A percentile compares a stretch with the other conserved stretches of the same genome.
These are phyloP conservation scores for Prunella himalayana DNA, from an alignment of 2,113 vertebrate species.

Conservation along the genomic window DNA sequence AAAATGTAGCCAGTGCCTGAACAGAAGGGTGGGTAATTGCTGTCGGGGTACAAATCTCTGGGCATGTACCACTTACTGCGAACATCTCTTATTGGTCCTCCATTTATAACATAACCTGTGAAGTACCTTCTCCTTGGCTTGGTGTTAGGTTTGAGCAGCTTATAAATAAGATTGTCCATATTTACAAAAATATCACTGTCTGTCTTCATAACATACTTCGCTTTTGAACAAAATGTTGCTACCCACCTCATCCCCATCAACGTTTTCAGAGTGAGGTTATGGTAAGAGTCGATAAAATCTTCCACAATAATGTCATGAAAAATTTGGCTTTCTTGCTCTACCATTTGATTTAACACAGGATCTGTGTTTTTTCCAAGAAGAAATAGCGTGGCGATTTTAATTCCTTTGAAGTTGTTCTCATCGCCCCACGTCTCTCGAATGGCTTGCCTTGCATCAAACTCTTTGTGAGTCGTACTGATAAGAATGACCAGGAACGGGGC, in stretches of 20 bases:
- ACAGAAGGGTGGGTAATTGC: conserved; percentile 96
- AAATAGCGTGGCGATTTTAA: conserved; percentile 90
- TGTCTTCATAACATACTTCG: conserved; percentile 98
- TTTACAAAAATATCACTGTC: conserved; percentile 99
- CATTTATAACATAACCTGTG: conserved; percentile 95
- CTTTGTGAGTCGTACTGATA: conserved; percentile 96
- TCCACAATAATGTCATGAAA: conserved; percentile 98
- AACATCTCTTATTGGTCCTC: conserved; percentile 95
- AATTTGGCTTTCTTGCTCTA: conserved; percentile 98
- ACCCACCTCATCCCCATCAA: conserved; percentile 99
- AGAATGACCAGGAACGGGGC: conserved; percentile 94
- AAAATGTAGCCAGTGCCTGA: conserved; percentile 98
- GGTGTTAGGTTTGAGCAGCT: conserved; percentile 92
- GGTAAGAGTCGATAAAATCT: conserved; percentile 96
- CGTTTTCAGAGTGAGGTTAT: conserved; percentile 97
- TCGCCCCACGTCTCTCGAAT: conserved; percentile 98
- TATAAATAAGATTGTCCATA: conserved; percentile 99
- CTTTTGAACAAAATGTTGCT: conserved; percentile 93
- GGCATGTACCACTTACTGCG: conserved; percentile 99
- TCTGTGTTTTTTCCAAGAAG: conserved; percentile 92
- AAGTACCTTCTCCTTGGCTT: conserved; percentile 95
- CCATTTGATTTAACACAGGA: conserved; percentile 92
- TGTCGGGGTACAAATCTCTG: conserved; percentile 93
- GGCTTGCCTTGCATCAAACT: conserved; percentile 95
- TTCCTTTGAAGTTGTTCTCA: conserved; percentile 89